Conservation (phyloP, 2,888 invertebrate genomes). For the Macaria notata region DNA sequence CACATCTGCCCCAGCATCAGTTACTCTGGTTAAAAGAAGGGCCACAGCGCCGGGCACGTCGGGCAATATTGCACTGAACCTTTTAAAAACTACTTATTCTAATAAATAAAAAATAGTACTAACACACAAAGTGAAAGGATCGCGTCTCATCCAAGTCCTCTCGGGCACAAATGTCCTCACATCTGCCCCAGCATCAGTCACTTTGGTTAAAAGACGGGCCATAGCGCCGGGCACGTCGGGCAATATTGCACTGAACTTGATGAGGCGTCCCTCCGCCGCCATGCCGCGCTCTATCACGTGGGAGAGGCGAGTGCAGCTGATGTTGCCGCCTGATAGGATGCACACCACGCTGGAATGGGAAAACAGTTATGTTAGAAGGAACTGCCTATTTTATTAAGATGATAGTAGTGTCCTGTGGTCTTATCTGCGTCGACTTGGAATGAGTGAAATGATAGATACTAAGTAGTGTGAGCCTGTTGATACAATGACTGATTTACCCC, state of each 20-base stretch:
- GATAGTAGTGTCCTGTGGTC: no score
- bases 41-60: slow-evolving; percentile 92
- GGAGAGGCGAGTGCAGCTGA: slow-evolving; percentile 91
- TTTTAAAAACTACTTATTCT: slow-evolving; percentile 6
- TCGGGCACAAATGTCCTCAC: slow-evolving; percentile 96
- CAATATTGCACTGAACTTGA: slow-evolving; percentile 71
- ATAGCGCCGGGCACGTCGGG: slow-evolving; percentile 92
- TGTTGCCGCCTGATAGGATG: slow-evolving; percentile 91
- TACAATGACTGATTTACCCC: no score
- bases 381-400: no score
- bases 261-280: slow-evolving; percentile 90
- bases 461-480: no score
- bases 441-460: no score
- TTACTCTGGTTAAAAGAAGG: slow-evolving; percentile 87
- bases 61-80: slow-evolving; percentile 78
- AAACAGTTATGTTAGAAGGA: neutral
- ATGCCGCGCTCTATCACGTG: slow-evolving; percentile 91
- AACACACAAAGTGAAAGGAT: slow-evolving; percentile 83
- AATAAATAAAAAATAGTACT: slow-evolving; percentile 18
- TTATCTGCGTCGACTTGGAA: no score
- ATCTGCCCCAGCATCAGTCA: slow-evolving; percentile 88
- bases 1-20: slow-evolving; percentile 89
- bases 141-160: slow-evolving; percentile 92
- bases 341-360: slow-evolving; percentile 85
- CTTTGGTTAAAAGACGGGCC: slow-evolving; percentile 87